phyloP scores from a whole-genome alignment of 2,888 invertebrate genomes.

The Andrena camellia region DNA sequence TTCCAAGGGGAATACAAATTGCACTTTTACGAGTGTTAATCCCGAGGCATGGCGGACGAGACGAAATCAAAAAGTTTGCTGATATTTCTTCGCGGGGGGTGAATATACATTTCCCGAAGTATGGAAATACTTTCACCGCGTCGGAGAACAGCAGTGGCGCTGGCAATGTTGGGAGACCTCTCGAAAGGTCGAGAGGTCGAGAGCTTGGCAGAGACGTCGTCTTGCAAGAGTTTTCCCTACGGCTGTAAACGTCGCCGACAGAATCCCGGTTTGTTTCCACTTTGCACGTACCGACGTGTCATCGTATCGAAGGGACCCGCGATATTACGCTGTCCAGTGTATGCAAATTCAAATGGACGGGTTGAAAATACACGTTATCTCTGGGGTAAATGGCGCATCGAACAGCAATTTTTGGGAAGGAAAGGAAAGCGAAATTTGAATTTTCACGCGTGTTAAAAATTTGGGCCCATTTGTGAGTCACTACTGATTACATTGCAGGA shows the following conservation, averaged over 20 bases:
- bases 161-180: slow-evolving; percentile 55
- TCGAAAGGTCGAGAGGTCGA: slow-evolving; percentile 68
- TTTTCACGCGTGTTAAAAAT: background rate
- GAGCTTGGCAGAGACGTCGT: slow-evolving; percentile 50
- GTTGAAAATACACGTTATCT: slow-evolving; percentile 7
- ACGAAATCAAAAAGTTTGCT: slow-evolving; percentile 74
- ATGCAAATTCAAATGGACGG: slow-evolving; percentile 8
- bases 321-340: slow-evolving; percentile 14
- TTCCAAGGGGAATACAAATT: slow-evolving; percentile 74
- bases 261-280: slow-evolving; percentile 64
- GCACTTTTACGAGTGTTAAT: slow-evolving; percentile 77
- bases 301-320: slow-evolving; percentile 10
- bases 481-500: no score
- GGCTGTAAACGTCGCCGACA: slow-evolving; percentile 63
- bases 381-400: background rate
- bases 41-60: slow-evolving; percentile 56
- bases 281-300: slow-evolving; percentile 20
- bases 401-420: background rate
- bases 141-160: slow-evolving; percentile 28
- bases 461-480: no score
- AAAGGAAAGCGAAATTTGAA: background rate
- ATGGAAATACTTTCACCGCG: slow-evolving; percentile 68
- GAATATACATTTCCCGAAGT: slow-evolving; percentile 60
- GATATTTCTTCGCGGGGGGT: slow-evolving; percentile 61
- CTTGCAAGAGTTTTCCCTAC: slow-evolving; percentile 52